Evolutionary conservation across 2,113 vertebrate species (phyloP).

Genomic region (Miniopterus natalensis): DNA sequence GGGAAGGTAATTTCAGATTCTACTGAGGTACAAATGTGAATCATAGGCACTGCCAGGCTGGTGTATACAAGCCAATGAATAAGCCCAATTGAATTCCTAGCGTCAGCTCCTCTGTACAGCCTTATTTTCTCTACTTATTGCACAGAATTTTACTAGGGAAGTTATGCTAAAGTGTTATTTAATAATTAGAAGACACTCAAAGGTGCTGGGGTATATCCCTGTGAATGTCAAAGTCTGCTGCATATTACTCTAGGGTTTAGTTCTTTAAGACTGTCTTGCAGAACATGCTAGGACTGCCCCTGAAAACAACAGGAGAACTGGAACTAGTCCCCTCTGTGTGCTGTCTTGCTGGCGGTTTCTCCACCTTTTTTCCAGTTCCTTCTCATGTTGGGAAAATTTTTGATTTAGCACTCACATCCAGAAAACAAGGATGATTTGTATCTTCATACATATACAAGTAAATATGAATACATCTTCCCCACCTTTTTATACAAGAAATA

Average conservation of each 20-base stretch:
- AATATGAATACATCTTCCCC: neutral
- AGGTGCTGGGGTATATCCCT: neutral
- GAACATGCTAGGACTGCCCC: too few relatives aligned
- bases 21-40: constrained; percentile 20
- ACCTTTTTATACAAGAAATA: neutral
- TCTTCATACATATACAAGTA: neutral
- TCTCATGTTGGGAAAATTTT: neutral
- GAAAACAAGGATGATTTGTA: neutral
- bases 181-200: neutral
- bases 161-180: neutral
- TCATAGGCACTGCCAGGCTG: neutral
- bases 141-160: neutral
- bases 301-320: too few relatives aligned
- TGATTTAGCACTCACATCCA: neutral
- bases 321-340: too few relatives aligned
- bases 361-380: neutral
- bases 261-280: neutral
- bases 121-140: neutral
- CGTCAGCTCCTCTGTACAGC: neutral
- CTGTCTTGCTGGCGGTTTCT: too few relatives aligned
- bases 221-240: neutral
- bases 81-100: neutral
- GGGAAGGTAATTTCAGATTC: neutral
- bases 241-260: neutral
- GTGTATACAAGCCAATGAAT: fast-evolving